These are phyloP conservation scores for Dicrostonyx torquatus DNA, from an alignment of 2,797 vertebrate species.

Conservation along the genomic window DNA sequence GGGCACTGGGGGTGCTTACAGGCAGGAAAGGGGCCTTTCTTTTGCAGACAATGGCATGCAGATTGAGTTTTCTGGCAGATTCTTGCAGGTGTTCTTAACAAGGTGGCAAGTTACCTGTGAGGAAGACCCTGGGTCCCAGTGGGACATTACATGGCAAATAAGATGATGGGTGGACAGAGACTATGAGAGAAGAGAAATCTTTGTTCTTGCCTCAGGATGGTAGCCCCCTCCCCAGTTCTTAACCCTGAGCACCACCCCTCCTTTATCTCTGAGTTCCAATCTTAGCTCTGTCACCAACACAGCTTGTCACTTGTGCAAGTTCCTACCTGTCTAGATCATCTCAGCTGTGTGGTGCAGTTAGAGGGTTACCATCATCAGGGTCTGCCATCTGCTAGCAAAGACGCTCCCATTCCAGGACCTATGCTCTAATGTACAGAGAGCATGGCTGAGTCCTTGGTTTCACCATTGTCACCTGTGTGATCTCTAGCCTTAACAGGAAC, in stretches of 20 bases:
- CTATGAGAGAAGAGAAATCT: background rate
- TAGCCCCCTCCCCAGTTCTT: background rate
- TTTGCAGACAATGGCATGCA: background rate
- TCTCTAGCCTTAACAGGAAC: constrained; percentile 89
- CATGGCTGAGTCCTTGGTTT: background rate
- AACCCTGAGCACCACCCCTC: background rate
- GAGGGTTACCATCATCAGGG: background rate
- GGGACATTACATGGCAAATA: background rate
- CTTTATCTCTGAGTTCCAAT: background rate
- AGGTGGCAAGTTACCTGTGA: background rate
- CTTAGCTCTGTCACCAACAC: background rate
- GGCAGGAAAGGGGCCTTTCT: background rate
- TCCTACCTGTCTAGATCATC: background rate
- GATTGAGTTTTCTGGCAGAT: background rate
- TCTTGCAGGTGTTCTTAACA: background rate
- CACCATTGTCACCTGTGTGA: background rate
- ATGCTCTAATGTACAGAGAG: background rate
- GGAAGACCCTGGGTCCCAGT: background rate
- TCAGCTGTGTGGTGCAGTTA: background rate
- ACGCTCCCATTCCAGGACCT: background rate
- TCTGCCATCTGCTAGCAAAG: background rate
- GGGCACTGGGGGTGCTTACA: no score
- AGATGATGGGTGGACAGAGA: background rate
- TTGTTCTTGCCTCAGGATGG: background rate
- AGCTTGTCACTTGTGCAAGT: background rate